Evolutionary conservation across 2,113 vertebrate genomes (phyloP), one percentile per base, ranked within the genome.

Genomic region (Myiozetetes cayanensis): DNA sequence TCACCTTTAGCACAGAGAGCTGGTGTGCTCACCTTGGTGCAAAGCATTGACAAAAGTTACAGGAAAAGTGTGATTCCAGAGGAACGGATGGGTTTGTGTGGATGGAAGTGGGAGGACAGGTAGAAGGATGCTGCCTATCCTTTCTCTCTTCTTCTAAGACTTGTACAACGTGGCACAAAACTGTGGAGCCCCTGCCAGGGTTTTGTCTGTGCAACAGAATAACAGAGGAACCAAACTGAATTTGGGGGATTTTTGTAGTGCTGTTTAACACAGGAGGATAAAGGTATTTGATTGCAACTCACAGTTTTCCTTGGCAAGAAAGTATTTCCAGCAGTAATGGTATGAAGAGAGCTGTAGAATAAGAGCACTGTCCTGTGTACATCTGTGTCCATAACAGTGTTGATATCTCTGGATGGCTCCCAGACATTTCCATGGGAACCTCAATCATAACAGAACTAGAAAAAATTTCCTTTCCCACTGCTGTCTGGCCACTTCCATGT

Each of bases 281-380:
- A 93, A 75, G 24, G 44, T 58, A 10, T 11, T 62, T 52, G 67
- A 22, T 75, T 44, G 5, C 33, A 81, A 4, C 30, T 61, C 35
- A 18, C 55, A 11, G 39, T 71, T 90, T 89, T 80, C 79, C 70
- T 85, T 78, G 76, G 92, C 87, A 80, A 88, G 52, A 46, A 72
- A 63, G 66, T 50, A 63, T 61, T 94, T 93, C 80, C 80, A 73
- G 76, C 90, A 96, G 92, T 93, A 80, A 81, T 15, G 55, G 68
- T 22, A 8, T 58, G 31, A 30, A 43, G 37, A 39, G 62, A 84
- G 58, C 79, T 89, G 6, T 28, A 18, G 74, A 56, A 33, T 33
- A 28, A 46, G 12, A 66, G 25, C 25, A 3, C 9, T 44, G 22
- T 31, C 47, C 27, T 71, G 39, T 67, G 78, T 37, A 4, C 44